A percentile compares a stretch with the other conserved stretches of the same genome.
These are phyloP conservation scores for Clarias laeviceps DNA, from an alignment of 2,797 vertebrate species.

Conservation along the genomic window DNA sequence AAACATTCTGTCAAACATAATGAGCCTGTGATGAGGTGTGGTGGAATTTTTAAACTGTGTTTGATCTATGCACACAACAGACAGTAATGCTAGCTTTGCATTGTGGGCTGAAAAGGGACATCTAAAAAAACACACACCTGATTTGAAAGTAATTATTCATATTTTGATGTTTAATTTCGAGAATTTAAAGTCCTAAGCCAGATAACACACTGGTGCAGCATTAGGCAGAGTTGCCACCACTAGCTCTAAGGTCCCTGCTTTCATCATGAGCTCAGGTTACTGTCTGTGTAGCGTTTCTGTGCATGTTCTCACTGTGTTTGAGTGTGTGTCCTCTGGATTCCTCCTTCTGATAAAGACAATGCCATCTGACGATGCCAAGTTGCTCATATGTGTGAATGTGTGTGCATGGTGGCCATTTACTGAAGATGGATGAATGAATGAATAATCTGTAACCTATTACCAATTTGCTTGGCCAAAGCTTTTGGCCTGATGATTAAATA, in stretches of 20 bases:
- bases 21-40: slow-evolving; percentile 1
- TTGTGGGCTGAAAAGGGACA: background rate
- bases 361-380: background rate
- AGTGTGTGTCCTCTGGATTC: background rate
- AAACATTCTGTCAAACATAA: background rate
- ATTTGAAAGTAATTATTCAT: background rate
- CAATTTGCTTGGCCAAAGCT: background rate
- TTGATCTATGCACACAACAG: background rate
- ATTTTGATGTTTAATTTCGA: background rate
- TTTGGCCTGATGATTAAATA: background rate
- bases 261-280: background rate
- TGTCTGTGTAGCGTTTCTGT: background rate
- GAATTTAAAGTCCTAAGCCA: background rate
- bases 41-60: background rate
- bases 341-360: background rate
- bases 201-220: background rate
- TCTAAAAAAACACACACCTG: background rate
- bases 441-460: background rate
- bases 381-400: background rate
- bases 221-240: background rate
- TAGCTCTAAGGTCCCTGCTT: background rate
- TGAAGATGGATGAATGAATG: background rate
- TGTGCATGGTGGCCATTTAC: background rate
- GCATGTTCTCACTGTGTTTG: background rate
- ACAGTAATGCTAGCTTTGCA: background rate